Evolutionary conservation across 2,888 invertebrate species (phyloP).

Genomic region (Andrena trimmerana): DNA sequence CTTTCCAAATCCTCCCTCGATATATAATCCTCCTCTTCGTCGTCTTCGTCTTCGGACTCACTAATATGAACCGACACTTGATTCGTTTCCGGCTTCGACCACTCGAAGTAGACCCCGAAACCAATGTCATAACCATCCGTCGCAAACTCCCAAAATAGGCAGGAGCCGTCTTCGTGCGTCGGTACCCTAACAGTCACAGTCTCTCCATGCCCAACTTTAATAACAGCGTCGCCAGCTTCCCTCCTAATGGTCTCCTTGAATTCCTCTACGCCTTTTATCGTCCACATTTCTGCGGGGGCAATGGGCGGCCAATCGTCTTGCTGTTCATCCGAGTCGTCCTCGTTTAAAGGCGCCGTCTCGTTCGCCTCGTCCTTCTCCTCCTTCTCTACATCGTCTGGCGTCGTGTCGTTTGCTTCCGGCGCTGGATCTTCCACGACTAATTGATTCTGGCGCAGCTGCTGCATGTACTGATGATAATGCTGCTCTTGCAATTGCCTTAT

Average conservation of each 20-base stretch:
- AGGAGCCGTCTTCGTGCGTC: slow-evolving; percentile 96
- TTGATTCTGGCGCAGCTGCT: slow-evolving; percentile 90
- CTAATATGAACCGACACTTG: slow-evolving; percentile 97
- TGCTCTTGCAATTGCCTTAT: slow-evolving; percentile 98
- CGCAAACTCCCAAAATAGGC: slow-evolving; percentile 99
- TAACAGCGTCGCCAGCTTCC: slow-evolving; percentile 94
- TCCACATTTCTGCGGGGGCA: slow-evolving; percentile 97
- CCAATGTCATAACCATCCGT: slow-evolving; percentile 99
- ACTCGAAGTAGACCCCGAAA: slow-evolving; percentile 99
- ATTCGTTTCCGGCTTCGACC: slow-evolving; percentile 95
- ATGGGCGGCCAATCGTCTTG: slow-evolving; percentile 86
- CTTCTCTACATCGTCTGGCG: slow-evolving; percentile 16
- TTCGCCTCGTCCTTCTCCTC: slow-evolving; percentile 63
- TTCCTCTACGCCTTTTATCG: slow-evolving; percentile 93
- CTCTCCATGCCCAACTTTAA: slow-evolving; percentile 98
- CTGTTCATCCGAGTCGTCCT: slow-evolving; percentile 74
- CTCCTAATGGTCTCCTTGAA: slow-evolving; percentile 95
- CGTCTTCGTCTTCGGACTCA: slow-evolving; percentile 97
- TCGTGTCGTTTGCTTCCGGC: slow-evolving; percentile 55
- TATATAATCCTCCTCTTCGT: slow-evolving; percentile 88
- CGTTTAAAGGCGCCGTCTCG: slow-evolving; percentile 72
- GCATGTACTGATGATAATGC: slow-evolving; percentile 99
- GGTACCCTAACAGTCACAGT: slow-evolving; percentile 98
- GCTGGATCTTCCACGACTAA: slow-evolving; percentile 81
- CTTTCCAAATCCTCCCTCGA: slow-evolving; percentile 87